A percentile compares a stretch with the other conserved stretches of the same genome.
These are phyloP conservation scores for Lepidocolaptes lacrymiger DNA, from an alignment of 2,797 vertebrate genomes.

Conservation along the genomic window DNA sequence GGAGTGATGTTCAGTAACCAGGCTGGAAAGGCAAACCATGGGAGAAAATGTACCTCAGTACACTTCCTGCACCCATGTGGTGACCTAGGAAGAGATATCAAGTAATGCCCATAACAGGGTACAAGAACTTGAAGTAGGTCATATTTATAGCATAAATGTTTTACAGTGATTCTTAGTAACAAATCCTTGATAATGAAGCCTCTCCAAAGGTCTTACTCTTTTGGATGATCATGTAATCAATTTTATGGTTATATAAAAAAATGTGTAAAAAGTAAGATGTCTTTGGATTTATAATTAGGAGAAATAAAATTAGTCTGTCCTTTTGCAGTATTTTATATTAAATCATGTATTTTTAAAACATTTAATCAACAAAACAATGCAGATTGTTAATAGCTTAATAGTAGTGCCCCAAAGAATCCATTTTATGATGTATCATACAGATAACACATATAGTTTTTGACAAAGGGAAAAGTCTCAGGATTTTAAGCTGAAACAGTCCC, in stretches of 20 bases:
- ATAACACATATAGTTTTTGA: background rate
- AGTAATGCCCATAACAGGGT: background rate
- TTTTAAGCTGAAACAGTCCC: background rate
- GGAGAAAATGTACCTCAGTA: background rate
- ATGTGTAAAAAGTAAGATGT: background rate
- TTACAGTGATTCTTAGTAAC: background rate
- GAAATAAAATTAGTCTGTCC: background rate
- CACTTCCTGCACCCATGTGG: background rate
- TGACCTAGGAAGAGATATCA: background rate
- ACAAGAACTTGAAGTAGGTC: background rate
- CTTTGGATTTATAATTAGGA: background rate
- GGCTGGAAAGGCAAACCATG: background rate
- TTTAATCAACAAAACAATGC: background rate
- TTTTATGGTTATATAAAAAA: background rate
- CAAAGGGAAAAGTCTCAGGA: background rate
- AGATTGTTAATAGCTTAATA: background rate
- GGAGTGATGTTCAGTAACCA: background rate
- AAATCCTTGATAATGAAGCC: background rate
- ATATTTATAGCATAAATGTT: background rate
- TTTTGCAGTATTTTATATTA: background rate
- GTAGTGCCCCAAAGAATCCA: background rate
- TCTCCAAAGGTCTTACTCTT: background rate
- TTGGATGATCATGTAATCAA: background rate
- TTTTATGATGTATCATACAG: background rate
- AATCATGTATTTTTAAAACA: background rate